These are phyloP conservation scores for Patagioenas fasciata DNA, from an alignment of 2,113 vertebrate species.

Conservation along the genomic window DNA sequence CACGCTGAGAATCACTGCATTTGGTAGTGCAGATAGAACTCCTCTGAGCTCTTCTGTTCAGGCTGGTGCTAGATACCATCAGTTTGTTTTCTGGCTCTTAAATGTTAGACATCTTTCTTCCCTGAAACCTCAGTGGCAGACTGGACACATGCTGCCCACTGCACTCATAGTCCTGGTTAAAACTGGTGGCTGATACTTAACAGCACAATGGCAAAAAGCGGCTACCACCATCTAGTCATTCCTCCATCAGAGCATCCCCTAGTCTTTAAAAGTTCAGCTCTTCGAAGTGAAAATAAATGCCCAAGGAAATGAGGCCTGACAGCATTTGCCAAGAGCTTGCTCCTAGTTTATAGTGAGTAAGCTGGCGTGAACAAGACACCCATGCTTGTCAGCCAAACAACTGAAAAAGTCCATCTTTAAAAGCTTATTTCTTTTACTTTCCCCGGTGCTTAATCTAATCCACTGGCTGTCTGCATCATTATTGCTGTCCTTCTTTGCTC, in stretches of 20 bases:
- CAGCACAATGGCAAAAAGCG: not conserved
- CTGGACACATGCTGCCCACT: slow-evolving; percentile 15
- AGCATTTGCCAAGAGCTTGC: not conserved
- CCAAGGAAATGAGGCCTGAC: not conserved
- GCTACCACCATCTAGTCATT: not conserved
- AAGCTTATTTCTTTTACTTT: not conserved
- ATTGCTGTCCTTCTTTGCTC: not conserved
- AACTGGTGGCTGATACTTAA: not conserved
- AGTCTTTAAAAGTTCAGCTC: not conserved
- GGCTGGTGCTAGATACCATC: not conserved
- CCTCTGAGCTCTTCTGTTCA: not conserved
- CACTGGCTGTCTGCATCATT: not conserved
- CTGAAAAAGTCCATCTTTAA: not conserved
- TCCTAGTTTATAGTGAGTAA: not conserved
- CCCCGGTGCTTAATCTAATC: not conserved
- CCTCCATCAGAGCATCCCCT: too few relatives aligned
- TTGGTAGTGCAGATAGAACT: not conserved
- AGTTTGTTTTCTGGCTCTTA: not conserved
- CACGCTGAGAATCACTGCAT: not conserved
- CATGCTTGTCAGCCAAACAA: fast-evolving
- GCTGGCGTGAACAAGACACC: not conserved
- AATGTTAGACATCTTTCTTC: not conserved
- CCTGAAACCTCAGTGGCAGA: not conserved
- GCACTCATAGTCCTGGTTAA: not conserved
- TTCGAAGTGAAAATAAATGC: not conserved